Conservation (phyloP, 2,113 vertebrate species). For the Myodes glareolus region DNA sequence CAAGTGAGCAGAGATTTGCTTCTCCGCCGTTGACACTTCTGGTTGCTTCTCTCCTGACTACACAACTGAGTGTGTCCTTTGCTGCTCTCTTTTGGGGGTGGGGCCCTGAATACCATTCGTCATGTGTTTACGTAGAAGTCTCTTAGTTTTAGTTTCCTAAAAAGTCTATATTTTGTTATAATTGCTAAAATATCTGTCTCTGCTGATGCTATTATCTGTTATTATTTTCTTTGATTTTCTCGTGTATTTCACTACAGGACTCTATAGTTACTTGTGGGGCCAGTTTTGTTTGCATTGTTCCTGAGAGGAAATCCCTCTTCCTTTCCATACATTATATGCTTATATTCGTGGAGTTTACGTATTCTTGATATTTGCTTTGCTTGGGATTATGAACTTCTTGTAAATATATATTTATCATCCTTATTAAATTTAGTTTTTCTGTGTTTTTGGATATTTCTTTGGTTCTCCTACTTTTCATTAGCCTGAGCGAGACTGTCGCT, state of each 20-base stretch:
- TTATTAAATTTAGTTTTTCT: neutral
- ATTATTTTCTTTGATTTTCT: neutral
- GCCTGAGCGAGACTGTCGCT: too few species aligned
- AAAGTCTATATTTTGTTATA: neutral
- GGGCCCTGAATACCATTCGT: too few species aligned
- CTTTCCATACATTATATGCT: neutral
- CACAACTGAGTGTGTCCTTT: neutral
- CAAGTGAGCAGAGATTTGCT: too few species aligned
- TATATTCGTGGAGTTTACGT: neutral
- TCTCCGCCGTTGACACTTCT: neutral
- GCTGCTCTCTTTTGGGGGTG: too few species aligned
- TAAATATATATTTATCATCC: neutral
- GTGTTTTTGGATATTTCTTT: neutral
- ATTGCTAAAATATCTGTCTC: neutral
- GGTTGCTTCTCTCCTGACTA: neutral
- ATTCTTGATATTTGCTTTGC: neutral
- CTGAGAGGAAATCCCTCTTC: neutral
- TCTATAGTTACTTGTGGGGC: neutral
- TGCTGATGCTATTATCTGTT: neutral
- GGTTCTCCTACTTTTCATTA: neutral
- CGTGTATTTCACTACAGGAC: neutral
- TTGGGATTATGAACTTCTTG: neutral
- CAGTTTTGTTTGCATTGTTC: neutral
- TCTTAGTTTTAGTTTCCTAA: neutral
- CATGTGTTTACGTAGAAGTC: neutral